Percentiles rank a stretch among this genome's conserved stretches.
Evolutionary conservation across 1,140 invertebrate species (phyloP).

Genomic region (Chrysomallon squamiferum): DNA sequence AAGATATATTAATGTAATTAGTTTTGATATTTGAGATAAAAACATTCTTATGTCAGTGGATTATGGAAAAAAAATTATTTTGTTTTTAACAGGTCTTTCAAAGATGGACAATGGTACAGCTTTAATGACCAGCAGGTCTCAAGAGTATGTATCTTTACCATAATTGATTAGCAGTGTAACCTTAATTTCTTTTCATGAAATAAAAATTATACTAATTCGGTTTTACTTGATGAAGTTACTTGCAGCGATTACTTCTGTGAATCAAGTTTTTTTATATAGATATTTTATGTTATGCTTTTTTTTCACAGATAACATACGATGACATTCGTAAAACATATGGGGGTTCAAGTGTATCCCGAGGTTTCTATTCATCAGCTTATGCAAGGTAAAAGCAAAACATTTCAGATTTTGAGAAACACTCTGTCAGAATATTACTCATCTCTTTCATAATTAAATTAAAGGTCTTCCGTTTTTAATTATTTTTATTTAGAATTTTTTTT

Average conservation of each 20-base stretch:
- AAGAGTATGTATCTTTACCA: conserved; percentile 34
- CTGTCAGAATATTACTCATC: too few species aligned
- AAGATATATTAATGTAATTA: too few species aligned
- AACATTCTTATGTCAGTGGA: too few species aligned
- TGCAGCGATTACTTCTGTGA: neutral
- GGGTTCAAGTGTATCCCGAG: conserved; percentile 70
- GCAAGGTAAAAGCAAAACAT: conserved; percentile 64
- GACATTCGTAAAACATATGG: conserved; percentile 88
- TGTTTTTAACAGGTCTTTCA: conserved; percentile 67
- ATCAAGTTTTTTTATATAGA: too few species aligned
- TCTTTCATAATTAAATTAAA: too few species aligned
- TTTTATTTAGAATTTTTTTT: too few species aligned
- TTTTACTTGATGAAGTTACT: neutral
- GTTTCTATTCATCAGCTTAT: conserved; percentile 79
- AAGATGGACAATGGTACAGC: conserved; percentile 68
- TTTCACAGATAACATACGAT: conserved; percentile 76
- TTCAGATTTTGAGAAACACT: too few species aligned
- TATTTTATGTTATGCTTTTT: neutral
- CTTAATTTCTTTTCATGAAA: too few species aligned
- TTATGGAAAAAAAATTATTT: too few species aligned
- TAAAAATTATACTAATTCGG: too few species aligned
- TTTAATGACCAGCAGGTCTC: conserved; percentile 70
- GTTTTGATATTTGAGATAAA: too few species aligned
- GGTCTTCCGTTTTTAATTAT: too few species aligned
- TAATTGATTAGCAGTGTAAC: neutral